Base-by-base conservation (phyloP, 2,113 vertebrate species). In the Cavia porcellus region DNA sequence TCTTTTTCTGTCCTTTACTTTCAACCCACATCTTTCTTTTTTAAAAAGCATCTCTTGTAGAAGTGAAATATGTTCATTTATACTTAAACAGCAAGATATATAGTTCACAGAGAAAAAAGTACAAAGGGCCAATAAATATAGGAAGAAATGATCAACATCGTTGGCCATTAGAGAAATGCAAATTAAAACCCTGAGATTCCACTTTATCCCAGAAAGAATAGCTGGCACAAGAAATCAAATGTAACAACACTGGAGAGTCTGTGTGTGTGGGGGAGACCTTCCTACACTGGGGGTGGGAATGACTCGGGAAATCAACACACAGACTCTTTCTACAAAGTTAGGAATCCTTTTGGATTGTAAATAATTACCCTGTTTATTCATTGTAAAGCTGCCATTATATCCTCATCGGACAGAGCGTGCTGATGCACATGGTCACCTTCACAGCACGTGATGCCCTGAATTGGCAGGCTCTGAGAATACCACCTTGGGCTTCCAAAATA, bases 21-120 rank as follows among this genome's bases (percentile, higher is more conserved):
- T 90, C 47, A 92, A 62, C 5, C 22, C 52, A 59, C n/a, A 2
- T 59, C 64, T 68, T 90, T 77, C 62, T 66, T 94, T 93, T 90
- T 86, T 32, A 52, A 86, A 70, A 96, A 92, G 47, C 17, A 50
- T 85, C 9, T 57, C 47, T 57, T 86, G 19, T 22, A 88, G 90
- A 98, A 96, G 38, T 6, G 35, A 96, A 90, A 30, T 61, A 55
- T 81, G 22, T 83, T 95, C 20, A 79, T 86, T 90, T 96, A 47
- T 95, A 96, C 3, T 24, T 64, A 94, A 70, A 68, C 86, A 92
- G 84, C n/a, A 28, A 87, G 81, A 88, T 61, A 45, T 28, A 45
- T 4, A 42, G 38, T 74, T 45, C 11, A 6, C 72, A 45, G 42
- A 45, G 72, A 3, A 47, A 79, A 28, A 50, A 79, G 45, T 79